A percentile compares a stretch with the other conserved stretches of the same genome.
These are phyloP conservation scores for Periophthalmus magnuspinnatus DNA, from an alignment of 2,797 vertebrate species.

Conservation along the genomic window DNA sequence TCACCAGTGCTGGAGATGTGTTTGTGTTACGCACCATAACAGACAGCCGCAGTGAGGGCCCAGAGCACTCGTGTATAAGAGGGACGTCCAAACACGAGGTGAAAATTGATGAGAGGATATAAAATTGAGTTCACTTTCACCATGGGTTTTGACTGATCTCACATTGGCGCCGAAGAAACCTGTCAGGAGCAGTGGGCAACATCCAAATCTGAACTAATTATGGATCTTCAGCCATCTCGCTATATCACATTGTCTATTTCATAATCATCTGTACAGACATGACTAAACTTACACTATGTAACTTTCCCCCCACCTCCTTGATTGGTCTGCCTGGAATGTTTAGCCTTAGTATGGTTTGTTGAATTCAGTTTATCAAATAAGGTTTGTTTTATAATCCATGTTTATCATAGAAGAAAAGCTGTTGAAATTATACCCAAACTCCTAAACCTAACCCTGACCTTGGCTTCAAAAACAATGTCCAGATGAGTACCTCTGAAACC, in stretches of 20 bases:
- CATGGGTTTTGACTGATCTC: background rate
- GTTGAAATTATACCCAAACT: no score
- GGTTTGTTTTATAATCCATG: no score
- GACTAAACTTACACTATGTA: background rate
- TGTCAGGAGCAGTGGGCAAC: background rate
- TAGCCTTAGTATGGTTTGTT: no score
- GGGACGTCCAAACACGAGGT: background rate
- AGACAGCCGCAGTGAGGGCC: background rate
- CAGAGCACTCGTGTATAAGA: background rate
- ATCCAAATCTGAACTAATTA: background rate
- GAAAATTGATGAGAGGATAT: constrained; percentile 1
- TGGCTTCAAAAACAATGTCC: no score
- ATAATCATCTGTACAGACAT: background rate
- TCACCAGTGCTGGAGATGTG: constrained; percentile 26
- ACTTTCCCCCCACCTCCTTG: no score
- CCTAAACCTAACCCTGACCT: no score
- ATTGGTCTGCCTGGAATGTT: no score
- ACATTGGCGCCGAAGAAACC: no score
- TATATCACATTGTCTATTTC: background rate
- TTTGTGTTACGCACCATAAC: constrained; percentile 12
- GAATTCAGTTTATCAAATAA: no score
- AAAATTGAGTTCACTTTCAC: background rate
- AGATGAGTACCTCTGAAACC: no score
- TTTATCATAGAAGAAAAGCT: no score
- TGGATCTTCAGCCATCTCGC: background rate